Conservation (phyloP, 2,888 invertebrate genomes). For the Bombyx huttoni region DNA sequence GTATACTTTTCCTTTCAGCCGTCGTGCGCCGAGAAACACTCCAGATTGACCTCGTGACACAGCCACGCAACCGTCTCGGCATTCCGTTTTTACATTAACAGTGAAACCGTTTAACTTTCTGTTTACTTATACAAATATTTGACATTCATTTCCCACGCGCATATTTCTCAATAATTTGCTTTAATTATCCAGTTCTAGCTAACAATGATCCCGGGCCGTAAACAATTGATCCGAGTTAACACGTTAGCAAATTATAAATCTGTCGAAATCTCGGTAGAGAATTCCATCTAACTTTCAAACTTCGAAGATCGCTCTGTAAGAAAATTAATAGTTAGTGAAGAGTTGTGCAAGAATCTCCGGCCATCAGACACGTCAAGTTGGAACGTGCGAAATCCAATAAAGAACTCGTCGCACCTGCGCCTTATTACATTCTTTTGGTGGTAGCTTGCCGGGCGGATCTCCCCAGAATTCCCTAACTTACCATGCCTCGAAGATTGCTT, state of each 20-base stretch:
- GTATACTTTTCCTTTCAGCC: conserved; percentile 64
- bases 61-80: conserved; percentile 19
- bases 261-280: neutral
- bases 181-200: too few relatives aligned
- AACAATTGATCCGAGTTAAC: neutral
- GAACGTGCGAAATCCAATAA: conserved; percentile 71
- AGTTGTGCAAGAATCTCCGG: conserved; percentile 65
- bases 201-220: too few relatives aligned
- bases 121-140: conserved; percentile 5
- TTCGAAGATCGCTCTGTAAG: conserved; percentile 33
- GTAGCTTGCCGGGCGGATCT: conserved; percentile 43
- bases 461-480: conserved; percentile 54
- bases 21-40: conserved; percentile 47
- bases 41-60: conserved; percentile 59
- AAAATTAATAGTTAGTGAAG: conserved; percentile 56
- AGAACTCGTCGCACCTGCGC: conserved; percentile 65
- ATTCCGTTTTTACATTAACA: conserved; percentile 16
- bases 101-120: conserved; percentile 23
- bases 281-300: conserved; percentile 7
- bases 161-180: too few relatives aligned
- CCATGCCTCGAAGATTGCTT: conserved; percentile 55
- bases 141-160: neutral
- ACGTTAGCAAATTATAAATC: neutral
- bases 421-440: conserved; percentile 69
- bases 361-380: conserved; percentile 65